Base-by-base conservation (phyloP, 2,888 invertebrate genomes). In the Tinea trinotella region DNA sequence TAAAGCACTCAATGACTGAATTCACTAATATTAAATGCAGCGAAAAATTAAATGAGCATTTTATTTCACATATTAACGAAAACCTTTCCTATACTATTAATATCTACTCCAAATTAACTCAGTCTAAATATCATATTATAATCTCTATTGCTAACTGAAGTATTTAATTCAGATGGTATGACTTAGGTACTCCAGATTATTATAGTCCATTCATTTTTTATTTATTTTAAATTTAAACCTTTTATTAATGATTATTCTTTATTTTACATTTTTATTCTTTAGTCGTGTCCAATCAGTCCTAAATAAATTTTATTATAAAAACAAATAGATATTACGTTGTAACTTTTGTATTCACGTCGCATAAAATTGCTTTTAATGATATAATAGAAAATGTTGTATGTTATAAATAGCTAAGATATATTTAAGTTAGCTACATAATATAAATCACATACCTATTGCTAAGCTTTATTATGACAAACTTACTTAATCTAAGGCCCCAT, bases 11-110 rank as follows among this genome's bases (percentile, higher is more conserved):
- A 22, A 22, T 12, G 35, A 10, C n/a, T 35, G 12, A 12, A n/a
- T 40, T 12, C 15, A 40, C 40, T 40, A 40, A 40, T n/a, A 15
- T 12, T 40, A 40, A 7, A 40, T 13, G 13, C 13, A 2, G 13
- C 3, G 13, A 40, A 40, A 40, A 40, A n/a, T 40, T 15, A 40
- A 40, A 40, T 40, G 40, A 40, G 40, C 40, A 40, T 40, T 12
- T 7, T 1, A 40, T 40, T 40, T 30, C 7, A 30, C n/a, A 30
- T n/a, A 30, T 30, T 30, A 30, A 30, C 30, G 4, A 30, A 30
- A 30, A 30, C 30, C 30, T 10, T 7, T 1, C 30, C 30, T 30
- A 30, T 4, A 10, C 7, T 30, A 30, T 4, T 4, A 7, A 30
- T 2, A 30, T 4, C 30, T 30, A 30, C 3, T 30, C n/a, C 30